These are phyloP conservation scores for Drosophila nigritarsus DNA, from an alignment of 2,888 invertebrate species.

Conservation along the genomic window DNA sequence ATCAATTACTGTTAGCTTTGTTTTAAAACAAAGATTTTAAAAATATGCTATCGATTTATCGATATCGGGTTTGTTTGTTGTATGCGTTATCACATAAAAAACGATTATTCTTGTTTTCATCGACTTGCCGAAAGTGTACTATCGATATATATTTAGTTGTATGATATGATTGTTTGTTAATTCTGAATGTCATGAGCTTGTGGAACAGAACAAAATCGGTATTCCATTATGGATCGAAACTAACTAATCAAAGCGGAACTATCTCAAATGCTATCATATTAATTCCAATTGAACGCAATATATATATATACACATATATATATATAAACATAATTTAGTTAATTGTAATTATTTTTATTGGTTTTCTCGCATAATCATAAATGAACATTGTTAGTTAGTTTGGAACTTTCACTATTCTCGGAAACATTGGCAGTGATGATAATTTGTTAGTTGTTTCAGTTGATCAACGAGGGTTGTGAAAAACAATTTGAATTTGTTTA, in stretches of 20 bases:
- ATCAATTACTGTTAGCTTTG: not conserved
- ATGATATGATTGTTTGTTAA: conserved; percentile 67
- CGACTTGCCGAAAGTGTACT: conserved; percentile 1
- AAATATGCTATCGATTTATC: conserved; percentile 42
- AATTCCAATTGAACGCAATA: conserved; percentile 8
- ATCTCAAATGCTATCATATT: conserved; percentile 1
- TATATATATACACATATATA: not conserved
- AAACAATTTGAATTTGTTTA: conserved; percentile 9
- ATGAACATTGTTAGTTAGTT: conserved; percentile 17
- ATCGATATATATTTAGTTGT: conserved; percentile 49
- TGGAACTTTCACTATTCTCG: conserved; percentile 7
- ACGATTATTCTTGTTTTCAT: not conserved
- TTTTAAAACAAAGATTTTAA: not conserved
- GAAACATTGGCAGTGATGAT: conserved; percentile 54
- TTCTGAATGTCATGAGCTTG: conserved; percentile 60
- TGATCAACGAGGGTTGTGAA: conserved; percentile 17
- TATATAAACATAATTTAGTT: conserved; percentile 1
- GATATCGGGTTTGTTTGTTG: not conserved
- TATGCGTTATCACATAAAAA: not conserved
- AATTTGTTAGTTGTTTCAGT: conserved; percentile 24
- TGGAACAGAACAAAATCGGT: conserved; percentile 10
- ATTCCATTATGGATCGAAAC: conserved; percentile 21
- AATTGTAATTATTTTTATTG: conserved; percentile 18
- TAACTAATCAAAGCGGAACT: conserved; percentile 11
- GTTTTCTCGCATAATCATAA: conserved; percentile 11